phyloP scores from a whole-genome alignment of 2,888 invertebrate genomes.

The Microdon myrmicae region DNA sequence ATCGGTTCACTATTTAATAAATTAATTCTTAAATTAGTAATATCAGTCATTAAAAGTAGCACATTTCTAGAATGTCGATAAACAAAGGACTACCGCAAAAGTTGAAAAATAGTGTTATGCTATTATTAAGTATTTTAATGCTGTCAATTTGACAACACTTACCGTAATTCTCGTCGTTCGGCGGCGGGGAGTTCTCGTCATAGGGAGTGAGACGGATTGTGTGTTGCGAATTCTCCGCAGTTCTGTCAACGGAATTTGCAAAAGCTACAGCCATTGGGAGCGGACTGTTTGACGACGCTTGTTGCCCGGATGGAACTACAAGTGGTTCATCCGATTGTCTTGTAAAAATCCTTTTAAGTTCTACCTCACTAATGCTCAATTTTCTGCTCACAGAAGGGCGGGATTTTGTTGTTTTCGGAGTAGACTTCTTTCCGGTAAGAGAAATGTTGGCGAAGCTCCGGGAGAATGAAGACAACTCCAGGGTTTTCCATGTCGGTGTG shows the following conservation, averaged over 20 bases:
- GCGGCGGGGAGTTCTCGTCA: conserved; percentile 48
- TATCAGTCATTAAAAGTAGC: too few species aligned
- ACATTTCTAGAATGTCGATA: conserved; percentile 25
- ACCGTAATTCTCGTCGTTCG: conserved; percentile 40
- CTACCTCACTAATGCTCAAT: conserved; percentile 54
- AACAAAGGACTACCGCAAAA: conserved; percentile 33
- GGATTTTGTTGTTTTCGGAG: conserved; percentile 30
- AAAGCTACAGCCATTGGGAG: conserved; percentile 53
- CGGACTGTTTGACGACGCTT: conserved; percentile 29
- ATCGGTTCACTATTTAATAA: too few species aligned
- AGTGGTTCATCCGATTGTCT: conserved; percentile 54
- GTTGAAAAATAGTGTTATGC: conserved; percentile 31
- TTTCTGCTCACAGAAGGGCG: conserved; percentile 31
- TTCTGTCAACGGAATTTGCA: conserved; percentile 21
- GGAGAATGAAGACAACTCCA: conserved; percentile 53
- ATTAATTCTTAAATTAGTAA: too few species aligned
- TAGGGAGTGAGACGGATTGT: conserved; percentile 38
- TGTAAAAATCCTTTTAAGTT: conserved; percentile 50
- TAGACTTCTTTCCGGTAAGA: conserved; percentile 47
- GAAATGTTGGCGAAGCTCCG: conserved; percentile 50
- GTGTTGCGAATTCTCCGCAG: conserved; percentile 19
- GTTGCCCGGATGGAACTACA: conserved; percentile 25
- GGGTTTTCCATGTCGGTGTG: conserved; percentile 58
- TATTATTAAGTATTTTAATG: conserved; percentile 27
- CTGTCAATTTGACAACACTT: conserved; percentile 49